A percentile compares a stretch with the other conserved stretches of the same genome.
Evolutionary conservation across 2,797 vertebrate species (phyloP).

Genomic region (Mus minutoides): DNA sequence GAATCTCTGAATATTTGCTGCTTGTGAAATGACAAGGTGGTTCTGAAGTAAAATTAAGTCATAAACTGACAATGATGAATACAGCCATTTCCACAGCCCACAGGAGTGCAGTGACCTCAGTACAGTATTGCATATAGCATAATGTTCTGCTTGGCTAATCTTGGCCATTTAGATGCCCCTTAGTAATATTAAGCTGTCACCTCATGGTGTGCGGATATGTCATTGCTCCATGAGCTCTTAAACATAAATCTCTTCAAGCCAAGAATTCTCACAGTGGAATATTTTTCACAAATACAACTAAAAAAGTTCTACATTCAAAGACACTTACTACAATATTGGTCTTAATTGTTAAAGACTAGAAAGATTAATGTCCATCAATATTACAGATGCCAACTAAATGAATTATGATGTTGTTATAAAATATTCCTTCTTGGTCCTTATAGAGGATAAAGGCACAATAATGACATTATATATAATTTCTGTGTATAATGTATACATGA

Average conservation of each 20-base stretch:
- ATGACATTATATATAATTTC: background rate
- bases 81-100: conserved; percentile 22
- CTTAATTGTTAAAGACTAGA: conserved; percentile 30
- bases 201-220: background rate
- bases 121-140: conserved; percentile 16
- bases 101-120: background rate
- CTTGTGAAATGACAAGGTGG: conserved; percentile 24
- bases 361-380: background rate
- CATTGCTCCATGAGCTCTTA: conserved; percentile 25
- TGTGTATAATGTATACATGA: background rate
- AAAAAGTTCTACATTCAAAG: conserved; percentile 9
- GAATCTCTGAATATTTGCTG: conserved; percentile 34
- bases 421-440: conserved; percentile 23
- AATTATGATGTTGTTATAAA: background rate
- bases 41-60: conserved; percentile 53
- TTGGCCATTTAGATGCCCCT: conserved; percentile 17
- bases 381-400: background rate
- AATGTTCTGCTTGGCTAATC: conserved; percentile 30
- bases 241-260: background rate
- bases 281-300: background rate
- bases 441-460: conserved; percentile 29
- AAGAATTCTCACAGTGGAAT: background rate
- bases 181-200: conserved; percentile 1
- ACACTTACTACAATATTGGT: background rate
- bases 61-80: conserved; percentile 54